Conservation (phyloP, 2,888 invertebrate species). For the Drosophila koepferae region DNA sequence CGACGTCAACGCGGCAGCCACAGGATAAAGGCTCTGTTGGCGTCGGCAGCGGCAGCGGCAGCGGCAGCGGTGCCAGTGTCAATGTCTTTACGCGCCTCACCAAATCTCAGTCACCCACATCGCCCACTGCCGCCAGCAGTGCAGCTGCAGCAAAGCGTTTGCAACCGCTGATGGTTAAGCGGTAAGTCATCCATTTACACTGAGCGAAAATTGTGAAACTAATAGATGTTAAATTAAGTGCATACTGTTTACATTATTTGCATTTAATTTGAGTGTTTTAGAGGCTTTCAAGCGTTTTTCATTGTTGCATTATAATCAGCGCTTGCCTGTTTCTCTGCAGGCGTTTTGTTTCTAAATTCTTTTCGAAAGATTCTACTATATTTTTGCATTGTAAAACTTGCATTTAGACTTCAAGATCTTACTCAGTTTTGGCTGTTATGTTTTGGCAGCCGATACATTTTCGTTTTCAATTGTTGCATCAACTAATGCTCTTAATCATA, state of each 20-base stretch:
- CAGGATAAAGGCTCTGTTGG: constrained; percentile 77
- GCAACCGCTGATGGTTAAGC: constrained; percentile 66
- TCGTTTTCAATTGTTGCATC: neutral
- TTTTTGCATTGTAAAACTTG: neutral
- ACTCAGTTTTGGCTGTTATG: neutral
- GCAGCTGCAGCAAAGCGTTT: constrained; percentile 61
- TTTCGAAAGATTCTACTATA: neutral
- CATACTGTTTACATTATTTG: neutral
- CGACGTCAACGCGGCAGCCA: constrained; percentile 71
- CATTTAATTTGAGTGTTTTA: neutral
- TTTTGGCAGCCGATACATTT: neutral
- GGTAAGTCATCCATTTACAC: constrained; percentile 70
- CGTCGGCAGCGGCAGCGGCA: constrained; percentile 33
- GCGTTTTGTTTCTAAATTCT: neutral
- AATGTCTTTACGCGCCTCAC: constrained; percentile 48
- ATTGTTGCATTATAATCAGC: neutral
- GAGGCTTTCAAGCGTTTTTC: neutral
- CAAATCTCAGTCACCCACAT: constrained; percentile 42
- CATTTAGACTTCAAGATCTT: neutral
- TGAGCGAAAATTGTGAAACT: neutral
- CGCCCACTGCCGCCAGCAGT: constrained; percentile 65
- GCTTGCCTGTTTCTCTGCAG: neutral
- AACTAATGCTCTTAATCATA: neutral
- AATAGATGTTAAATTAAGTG: neutral
- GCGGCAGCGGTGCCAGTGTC: constrained; percentile 7